These are phyloP conservation scores for Pyrrhura leucotis DNA, from an alignment of 2,797 vertebrate species.

Conservation along the genomic window DNA sequence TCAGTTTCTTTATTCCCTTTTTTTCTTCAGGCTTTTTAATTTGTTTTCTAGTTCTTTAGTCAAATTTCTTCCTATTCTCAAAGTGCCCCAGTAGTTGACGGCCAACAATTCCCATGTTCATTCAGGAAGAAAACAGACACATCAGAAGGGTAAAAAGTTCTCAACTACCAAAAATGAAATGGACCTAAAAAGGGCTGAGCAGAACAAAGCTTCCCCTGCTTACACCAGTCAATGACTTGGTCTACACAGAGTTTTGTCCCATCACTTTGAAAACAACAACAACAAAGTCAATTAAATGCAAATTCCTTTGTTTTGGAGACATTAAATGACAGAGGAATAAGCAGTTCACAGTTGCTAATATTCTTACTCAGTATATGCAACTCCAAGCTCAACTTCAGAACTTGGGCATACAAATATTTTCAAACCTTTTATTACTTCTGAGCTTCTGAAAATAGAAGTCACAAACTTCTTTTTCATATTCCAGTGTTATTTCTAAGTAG, in stretches of 20 bases:
- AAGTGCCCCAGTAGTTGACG: rapidly evolving
- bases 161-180: background rate
- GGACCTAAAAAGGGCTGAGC: background rate
- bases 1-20: background rate
- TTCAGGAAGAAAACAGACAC: background rate
- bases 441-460: background rate
- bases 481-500: no score
- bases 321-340: background rate
- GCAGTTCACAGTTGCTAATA: background rate
- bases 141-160: background rate
- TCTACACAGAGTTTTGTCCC: background rate
- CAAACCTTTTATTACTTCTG: background rate
- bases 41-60: background rate
- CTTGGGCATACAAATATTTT: background rate
- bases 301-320: background rate
- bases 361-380: background rate
- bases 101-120: rapidly evolving
- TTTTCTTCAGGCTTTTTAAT: background rate
- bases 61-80: background rate
- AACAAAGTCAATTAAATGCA: background rate
- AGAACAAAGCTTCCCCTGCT: background rate
- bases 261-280: background rate
- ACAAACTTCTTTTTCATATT: background rate
- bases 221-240: background rate
- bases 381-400: background rate